Conservation (phyloP, 2,888 invertebrate species). For the Pristionchus japonicus region DNA sequence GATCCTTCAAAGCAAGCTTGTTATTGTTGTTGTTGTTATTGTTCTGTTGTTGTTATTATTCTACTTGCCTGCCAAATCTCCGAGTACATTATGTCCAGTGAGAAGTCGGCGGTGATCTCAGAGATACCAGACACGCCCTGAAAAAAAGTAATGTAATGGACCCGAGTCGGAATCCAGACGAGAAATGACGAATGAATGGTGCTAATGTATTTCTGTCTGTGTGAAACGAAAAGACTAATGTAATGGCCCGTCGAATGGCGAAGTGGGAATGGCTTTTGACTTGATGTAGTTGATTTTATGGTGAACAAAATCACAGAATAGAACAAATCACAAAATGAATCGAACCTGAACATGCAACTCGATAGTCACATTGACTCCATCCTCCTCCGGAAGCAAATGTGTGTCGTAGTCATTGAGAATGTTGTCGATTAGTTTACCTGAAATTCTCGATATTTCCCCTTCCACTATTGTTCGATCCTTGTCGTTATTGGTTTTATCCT, state of each 20-base stretch:
- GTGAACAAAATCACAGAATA: no score
- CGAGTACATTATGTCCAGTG: slow-evolving; percentile 74
- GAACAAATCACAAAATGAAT: not conserved
- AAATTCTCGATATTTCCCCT: not conserved
- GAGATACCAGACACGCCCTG: slow-evolving; percentile 74
- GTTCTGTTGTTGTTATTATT: no score
- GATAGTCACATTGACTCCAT: slow-evolving; percentile 75
- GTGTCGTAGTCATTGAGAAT: slow-evolving; percentile 72
- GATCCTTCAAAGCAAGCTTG: slow-evolving; percentile 56
- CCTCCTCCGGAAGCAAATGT: slow-evolving; percentile 72
- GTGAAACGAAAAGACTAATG: not conserved
- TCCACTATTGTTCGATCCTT: not conserved
- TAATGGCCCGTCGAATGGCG: no score
- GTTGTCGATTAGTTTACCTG: slow-evolving; percentile 59
- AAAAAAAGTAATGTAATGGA: no score
- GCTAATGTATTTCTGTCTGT: no score
- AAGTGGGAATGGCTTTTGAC: no score
- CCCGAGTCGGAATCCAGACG: no score
- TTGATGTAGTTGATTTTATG: no score
- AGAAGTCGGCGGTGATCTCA: slow-evolving; percentile 74
- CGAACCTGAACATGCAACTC: slow-evolving; percentile 74
- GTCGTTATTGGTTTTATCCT: no score
- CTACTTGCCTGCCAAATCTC: slow-evolving; percentile 69
- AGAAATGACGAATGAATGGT: not conserved
- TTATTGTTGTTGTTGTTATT: no score